phyloP scores from a whole-genome alignment of 2,888 invertebrate species.

The Malthinus seriepunctatus region DNA sequence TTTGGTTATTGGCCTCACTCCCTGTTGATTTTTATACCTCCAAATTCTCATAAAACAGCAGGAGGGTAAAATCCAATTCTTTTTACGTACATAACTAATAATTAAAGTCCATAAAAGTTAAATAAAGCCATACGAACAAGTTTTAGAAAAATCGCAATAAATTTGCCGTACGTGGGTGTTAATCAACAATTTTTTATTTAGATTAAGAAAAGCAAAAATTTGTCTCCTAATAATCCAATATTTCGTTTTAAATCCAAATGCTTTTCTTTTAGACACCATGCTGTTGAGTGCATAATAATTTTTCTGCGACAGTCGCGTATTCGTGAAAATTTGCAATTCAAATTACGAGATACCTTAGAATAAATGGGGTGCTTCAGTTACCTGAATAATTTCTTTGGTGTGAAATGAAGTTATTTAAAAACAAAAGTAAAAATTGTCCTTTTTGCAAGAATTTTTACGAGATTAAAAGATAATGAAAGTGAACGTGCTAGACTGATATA shows the following conservation, averaged over 20 bases:
- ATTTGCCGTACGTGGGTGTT: no score
- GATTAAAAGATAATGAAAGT: background rate
- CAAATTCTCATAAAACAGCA: no score
- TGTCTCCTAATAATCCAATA: background rate
- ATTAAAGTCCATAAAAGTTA: no score
- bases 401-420: background rate
- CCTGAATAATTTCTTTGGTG: background rate
- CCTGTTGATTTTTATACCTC: no score
- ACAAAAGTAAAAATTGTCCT: background rate
- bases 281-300: slow-evolving; percentile 4
- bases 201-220: background rate
- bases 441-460: background rate
- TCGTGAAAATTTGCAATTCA: slow-evolving; percentile 3
- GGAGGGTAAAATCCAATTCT: no score
- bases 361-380: background rate
- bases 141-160: no score
- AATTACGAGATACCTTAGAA: background rate
- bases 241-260: background rate
- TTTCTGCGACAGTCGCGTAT: slow-evolving; percentile 1
- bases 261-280: background rate
- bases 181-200: no score
- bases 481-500: background rate
- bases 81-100: no score
- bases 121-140: no score
- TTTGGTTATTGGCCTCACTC: no score